phyloP scores from a whole-genome alignment of 2,888 invertebrate genomes.

The Melieria crassipennis region DNA sequence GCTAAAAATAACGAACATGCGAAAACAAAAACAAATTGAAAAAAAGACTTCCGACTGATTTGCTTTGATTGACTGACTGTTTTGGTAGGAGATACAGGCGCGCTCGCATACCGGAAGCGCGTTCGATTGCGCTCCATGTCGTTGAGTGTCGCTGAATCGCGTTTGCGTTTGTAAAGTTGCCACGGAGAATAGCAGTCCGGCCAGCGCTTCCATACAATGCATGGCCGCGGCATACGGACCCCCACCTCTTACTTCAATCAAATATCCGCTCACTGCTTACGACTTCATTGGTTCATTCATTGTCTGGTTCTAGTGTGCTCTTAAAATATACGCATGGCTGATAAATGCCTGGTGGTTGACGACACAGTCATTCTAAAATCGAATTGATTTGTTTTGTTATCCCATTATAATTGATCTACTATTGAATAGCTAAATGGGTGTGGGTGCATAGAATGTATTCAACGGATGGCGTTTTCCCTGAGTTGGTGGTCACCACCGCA shows the following conservation, averaged over 20 bases:
- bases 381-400: not conserved
- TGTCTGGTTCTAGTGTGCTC: no score
- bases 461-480: not conserved
- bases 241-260: not conserved
- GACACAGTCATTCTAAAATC: not conserved
- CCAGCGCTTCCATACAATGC: no score
- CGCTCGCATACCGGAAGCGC: constrained; percentile 52
- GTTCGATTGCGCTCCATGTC: constrained; percentile 32
- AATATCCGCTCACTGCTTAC: not conserved
- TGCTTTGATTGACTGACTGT: constrained; percentile 46
- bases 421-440: not conserved
- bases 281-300: no score
- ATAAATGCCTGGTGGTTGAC: no score
- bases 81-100: constrained; percentile 11
- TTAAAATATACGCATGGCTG: no score
- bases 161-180: no score
- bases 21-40: constrained; percentile 14
- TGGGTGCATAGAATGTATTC: not conserved
- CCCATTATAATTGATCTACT: not conserved
- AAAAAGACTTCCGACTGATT: constrained; percentile 56
- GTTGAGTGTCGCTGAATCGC: not conserved
- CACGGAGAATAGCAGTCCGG: no score
- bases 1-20: not conserved
- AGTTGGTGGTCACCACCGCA: not conserved
- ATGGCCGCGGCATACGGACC: no score